Evolutionary conservation across 2,113 vertebrate genomes (phyloP), one percentile per base, ranked within the genome.

Genomic region (Cyanoramphus novaezelandiae): DNA sequence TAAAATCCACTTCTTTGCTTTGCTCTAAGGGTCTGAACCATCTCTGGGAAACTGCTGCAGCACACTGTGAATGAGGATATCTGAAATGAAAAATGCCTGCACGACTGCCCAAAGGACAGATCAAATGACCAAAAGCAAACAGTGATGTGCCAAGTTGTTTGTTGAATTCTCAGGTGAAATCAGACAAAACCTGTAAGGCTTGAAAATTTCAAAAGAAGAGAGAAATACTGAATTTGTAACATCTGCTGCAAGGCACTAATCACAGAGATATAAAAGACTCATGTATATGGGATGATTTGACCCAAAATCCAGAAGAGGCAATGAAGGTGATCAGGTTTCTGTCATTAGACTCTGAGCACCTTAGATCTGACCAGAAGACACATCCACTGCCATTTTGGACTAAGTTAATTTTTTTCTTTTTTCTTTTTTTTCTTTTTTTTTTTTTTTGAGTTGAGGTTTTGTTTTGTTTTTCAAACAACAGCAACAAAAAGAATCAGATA

Each of bases 41-140:
- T 72, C 65, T 88, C 90, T 84, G 77, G 35, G 62, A 44, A 90
- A 93, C 46, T 33, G 60, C 52, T 62, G 57, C 72, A 81, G 55
- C 0, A 0, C 33, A 11, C 50, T 47, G 55, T 44, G 72, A 88
- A 82, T 62, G 80, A 92, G 72, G 72, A 57, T 65, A 71, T 82
- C 86, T 62, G 69, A 92, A 94, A 94, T 76, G 90, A 96, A 90
- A 95, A 94, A 88, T 0, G 11, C 62, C 60, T 72, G 69, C 37
- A 52, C 2, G 3, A n/a, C 90, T 76, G 65, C 93, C 92, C 86
- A 63, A 90, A 92, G 90, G 88, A 93, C 82, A 94, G 80, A 82
- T 83, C 80, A 75, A 96, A 95, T 82, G 95, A 88, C 95, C 88
- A 78, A 92, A 95, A 91, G 82, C 88, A 94, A 94, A 93, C 79